Percentiles rank a stretch among this genome's conserved stretches.
Evolutionary conservation across 1,140 invertebrate genomes (phyloP).

Genomic region (Akabosia matsudoensis): DNA sequence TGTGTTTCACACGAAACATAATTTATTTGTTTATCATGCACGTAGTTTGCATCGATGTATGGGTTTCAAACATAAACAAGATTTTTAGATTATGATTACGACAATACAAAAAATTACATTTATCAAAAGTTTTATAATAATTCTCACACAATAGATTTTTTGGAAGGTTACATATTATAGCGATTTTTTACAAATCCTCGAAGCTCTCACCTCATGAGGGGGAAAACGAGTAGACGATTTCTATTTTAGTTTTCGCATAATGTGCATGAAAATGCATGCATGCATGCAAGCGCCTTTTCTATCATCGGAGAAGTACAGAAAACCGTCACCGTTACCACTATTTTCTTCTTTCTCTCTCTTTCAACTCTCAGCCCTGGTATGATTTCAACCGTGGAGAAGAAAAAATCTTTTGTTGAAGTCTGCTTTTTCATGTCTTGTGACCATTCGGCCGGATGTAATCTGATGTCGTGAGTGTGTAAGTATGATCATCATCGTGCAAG

Average conservation of each 20-base stretch:
- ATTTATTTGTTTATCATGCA: neutral
- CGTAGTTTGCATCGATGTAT: neutral
- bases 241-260: too few relatives aligned
- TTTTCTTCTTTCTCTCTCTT: neutral
- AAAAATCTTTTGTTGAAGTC: constrained; percentile 8
- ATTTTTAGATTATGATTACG: neutral
- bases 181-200: neutral
- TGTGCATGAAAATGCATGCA: neutral
- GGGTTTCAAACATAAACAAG: too few relatives aligned
- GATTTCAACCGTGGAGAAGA: neutral
- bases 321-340: neutral
- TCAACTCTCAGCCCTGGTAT: neutral
- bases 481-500: neutral
- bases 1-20: too few relatives aligned
- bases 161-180: constrained; percentile 14
- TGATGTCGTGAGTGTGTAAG: constrained; percentile 1
- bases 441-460: constrained; percentile 21
- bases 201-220: neutral
- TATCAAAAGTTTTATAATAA: neutral
- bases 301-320: neutral
- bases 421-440: constrained; percentile 23
- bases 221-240: neutral
- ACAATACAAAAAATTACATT: constrained; percentile 15
- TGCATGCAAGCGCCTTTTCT: neutral
- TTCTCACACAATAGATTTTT: neutral